These are phyloP conservation scores for Oscarella lobularis DNA, from an alignment of 37 sponge, comb jelly and placozoan genomes.

Conservation along the genomic window DNA sequence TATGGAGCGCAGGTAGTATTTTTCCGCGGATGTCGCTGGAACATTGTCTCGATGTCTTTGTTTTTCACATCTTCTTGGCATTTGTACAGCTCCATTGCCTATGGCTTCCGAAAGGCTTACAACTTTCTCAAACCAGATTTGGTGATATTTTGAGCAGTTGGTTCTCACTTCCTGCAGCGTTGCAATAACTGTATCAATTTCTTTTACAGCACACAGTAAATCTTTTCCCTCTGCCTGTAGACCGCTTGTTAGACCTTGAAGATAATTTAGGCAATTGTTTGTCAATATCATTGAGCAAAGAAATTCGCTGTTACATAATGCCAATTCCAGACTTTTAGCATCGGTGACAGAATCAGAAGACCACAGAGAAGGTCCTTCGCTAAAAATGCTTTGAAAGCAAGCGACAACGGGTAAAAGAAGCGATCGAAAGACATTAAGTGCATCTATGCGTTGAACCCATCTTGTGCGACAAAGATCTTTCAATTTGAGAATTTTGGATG, in stretches of 20 bases:
- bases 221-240: slow-evolving; percentile 51
- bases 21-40: slow-evolving; percentile 38
- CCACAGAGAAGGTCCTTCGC: slow-evolving; percentile 12
- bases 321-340: too few relatives aligned
- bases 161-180: slow-evolving; percentile 17
- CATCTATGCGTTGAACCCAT: slow-evolving; percentile 28
- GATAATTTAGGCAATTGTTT: slow-evolving; percentile 24
- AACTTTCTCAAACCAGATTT: slow-evolving; percentile 14
- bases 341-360: slow-evolving; percentile 29
- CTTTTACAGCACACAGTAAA: slow-evolving; percentile 29
- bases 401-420: slow-evolving; percentile 39
- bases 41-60: slow-evolving; percentile 25
- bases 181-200: slow-evolving; percentile 19
- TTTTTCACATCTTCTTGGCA: slow-evolving; percentile 12
- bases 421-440: slow-evolving; percentile 13
- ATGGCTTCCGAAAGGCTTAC: slow-evolving; percentile 16
- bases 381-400: slow-evolving; percentile 31
- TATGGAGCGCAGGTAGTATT: slow-evolving; percentile 23
- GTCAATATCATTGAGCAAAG: slow-evolving; percentile 36
- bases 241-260: slow-evolving; percentile 37
- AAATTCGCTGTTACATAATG: slow-evolving; percentile 20
- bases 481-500: slow-evolving; percentile 8
- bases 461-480: slow-evolving; percentile 19
- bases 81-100: slow-evolving; percentile 21
- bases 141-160: slow-evolving; percentile 23